Conservation (phyloP, 2,113 vertebrate species). For the Piliocolobus tephrosceles region DNA sequence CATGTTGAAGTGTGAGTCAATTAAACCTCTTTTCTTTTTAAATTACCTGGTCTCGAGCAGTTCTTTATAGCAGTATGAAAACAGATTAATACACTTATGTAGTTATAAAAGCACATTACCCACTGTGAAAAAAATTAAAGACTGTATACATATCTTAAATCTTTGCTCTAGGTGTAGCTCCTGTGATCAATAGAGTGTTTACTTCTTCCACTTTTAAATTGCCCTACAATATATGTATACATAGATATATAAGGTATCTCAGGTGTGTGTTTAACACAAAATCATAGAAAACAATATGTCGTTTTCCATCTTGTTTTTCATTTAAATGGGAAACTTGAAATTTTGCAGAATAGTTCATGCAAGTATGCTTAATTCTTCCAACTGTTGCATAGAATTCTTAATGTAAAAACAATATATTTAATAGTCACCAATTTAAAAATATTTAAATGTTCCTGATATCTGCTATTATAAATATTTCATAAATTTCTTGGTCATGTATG, state of each 20-base stretch:
- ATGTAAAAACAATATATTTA: background rate
- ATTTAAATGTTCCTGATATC: background rate
- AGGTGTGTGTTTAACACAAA: background rate
- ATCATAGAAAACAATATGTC: background rate
- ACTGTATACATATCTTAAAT: background rate
- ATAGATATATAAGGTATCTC: background rate
- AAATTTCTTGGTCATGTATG: background rate
- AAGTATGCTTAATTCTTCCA: background rate
- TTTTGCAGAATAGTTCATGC: background rate
- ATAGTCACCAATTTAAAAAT: background rate
- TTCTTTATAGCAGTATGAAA: no score
- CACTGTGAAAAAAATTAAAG: background rate
- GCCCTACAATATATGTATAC: background rate
- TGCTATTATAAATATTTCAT: background rate
- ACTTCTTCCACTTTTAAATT: background rate
- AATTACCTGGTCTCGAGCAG: no score
- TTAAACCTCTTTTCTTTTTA: no score
- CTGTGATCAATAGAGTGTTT: background rate
- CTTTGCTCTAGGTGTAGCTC: background rate
- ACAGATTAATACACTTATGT: no score
- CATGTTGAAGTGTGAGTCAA: no score
- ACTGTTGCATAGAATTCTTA: background rate
- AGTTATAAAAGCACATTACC: background rate
- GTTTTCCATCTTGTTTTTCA: background rate
- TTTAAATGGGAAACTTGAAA: background rate